phyloP scores from a whole-genome alignment of 2,797 vertebrate species.

The Thaleichthys pacificus region DNA sequence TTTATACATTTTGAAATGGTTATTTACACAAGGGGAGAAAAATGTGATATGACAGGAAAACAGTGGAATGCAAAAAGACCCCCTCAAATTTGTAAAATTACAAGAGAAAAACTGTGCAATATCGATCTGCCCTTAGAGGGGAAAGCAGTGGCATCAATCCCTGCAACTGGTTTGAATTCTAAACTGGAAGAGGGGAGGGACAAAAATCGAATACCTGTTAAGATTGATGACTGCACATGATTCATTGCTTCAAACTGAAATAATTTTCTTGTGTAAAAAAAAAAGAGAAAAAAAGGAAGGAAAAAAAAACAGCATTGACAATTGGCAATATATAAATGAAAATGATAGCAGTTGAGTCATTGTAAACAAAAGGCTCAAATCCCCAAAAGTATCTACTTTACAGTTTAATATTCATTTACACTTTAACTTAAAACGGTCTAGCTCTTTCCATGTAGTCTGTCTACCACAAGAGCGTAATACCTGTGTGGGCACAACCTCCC shows the following conservation, averaged over 20 bases:
- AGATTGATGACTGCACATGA: conserved; percentile 56
- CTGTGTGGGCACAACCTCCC: conserved; percentile 56
- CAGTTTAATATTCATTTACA: conserved; percentile 74
- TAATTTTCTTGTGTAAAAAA: conserved; percentile 28
- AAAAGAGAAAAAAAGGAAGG: background rate
- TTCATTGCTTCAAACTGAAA: conserved; percentile 30
- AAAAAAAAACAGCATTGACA: conserved; percentile 36
- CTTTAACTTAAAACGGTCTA: conserved; percentile 73
- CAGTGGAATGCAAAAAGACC: conserved; percentile 61
- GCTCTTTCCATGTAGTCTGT: conserved; percentile 61
- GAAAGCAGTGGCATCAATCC: conserved; percentile 87
- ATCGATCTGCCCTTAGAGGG: conserved; percentile 83
- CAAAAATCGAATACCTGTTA: conserved; percentile 59
- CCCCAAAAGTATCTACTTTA: conserved; percentile 67
- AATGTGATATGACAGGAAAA: conserved; percentile 63
- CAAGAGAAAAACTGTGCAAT: conserved; percentile 82
- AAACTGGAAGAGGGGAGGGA: conserved; percentile 67
- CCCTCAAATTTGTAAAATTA: conserved; percentile 61
- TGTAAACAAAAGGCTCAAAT: conserved; percentile 48
- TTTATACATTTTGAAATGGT: conserved; percentile 74
- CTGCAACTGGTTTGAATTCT: conserved; percentile 82
- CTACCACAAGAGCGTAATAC: conserved; percentile 63
- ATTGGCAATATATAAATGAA: conserved; percentile 51
- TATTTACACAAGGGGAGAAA: conserved; percentile 73
- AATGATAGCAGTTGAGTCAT: conserved; percentile 62